Base-by-base conservation (phyloP, 2,797 vertebrate genomes). In the Coranthus polyacanthus region DNA sequence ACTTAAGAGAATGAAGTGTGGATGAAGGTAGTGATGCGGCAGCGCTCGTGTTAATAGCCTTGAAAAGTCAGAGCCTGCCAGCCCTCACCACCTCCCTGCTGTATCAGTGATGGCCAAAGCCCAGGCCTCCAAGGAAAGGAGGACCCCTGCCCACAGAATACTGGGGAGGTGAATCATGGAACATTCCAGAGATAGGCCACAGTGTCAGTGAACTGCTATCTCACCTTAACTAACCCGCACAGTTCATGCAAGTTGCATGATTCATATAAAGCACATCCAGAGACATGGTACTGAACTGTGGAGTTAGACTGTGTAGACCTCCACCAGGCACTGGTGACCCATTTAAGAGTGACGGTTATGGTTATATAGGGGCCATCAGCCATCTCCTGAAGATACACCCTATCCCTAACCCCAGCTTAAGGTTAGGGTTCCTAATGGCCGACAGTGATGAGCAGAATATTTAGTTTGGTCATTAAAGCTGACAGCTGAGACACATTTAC, bases 1-100 rank as follows among this genome's bases (percentile, higher is more conserved):
- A 89, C 84, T 83, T 78, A 75, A 51, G 20, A 65, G 77, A 66
- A 60, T 79, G 72, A 83, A 68, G 72, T 82, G 85, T 77, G 82
- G 75, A 76, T 61, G 73, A 72, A 82, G 72, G 69, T 69, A 82
- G 82, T 39, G 81, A 78, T 74, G 83, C 55, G 3, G 71, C 58
- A 43, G 57, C 66, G 72, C 79, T 78, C 44, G 12, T 62, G 81
- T 81, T 85, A 85, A 86, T 82, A 76, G 83, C 74, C 74, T 75
- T 66, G 68, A 82, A 73, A 68, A 82, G 57, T 74, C 53, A 16
- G 20, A 66, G 68, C 29, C 46, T 43, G 62, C 70, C 72, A 75
- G 77, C 68, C 75, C 73, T 87, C 71, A 68, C 78, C 75, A 62
- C 44, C 65, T 59, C 72, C 10, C 47, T 60, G 63, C 47, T 60